Evolutionary conservation across 1,140 invertebrate species (phyloP).

Genomic region (Wasmannia auropunctata): DNA sequence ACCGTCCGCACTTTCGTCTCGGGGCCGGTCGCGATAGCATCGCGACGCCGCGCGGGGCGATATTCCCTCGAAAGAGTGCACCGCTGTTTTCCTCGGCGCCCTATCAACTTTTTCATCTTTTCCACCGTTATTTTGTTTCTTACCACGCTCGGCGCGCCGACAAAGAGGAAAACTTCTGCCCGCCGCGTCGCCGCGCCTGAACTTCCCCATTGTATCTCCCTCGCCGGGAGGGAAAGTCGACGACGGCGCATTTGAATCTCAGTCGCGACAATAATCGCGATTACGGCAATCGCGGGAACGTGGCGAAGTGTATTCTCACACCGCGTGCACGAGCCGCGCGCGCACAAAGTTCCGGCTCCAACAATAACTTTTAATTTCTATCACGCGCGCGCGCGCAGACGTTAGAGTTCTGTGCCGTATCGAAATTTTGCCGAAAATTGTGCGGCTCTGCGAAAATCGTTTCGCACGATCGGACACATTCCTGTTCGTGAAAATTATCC

Average conservation of each 20-base stretch:
- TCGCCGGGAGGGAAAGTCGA: background rate
- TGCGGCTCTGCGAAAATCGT: constrained; percentile 49
- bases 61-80: constrained; percentile 39
- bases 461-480: constrained; percentile 39
- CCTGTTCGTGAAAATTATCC: constrained; percentile 52
- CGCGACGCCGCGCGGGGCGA: no score
- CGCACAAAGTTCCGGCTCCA: background rate
- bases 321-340: background rate
- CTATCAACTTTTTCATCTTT: constrained; percentile 50
- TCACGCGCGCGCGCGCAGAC: background rate
- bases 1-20: constrained; percentile 44
- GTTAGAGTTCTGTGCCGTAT: no score
- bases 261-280: constrained; percentile 50
- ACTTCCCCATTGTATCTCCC: constrained; percentile 43
- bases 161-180: constrained; percentile 38
- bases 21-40: constrained; percentile 39
- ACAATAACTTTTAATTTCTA: constrained; percentile 20
- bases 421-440: background rate
- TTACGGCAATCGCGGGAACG: constrained; percentile 24
- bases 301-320: background rate
- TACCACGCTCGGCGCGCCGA: constrained; percentile 19
- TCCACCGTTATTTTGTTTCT: constrained; percentile 44
- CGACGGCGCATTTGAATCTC: constrained; percentile 44
- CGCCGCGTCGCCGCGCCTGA: no score
- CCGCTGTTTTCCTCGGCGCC: constrained; percentile 41